phyloP scores from a whole-genome alignment of 64 coral and sea anemone genomes.

The Hydrozoanthus tunicans region DNA sequence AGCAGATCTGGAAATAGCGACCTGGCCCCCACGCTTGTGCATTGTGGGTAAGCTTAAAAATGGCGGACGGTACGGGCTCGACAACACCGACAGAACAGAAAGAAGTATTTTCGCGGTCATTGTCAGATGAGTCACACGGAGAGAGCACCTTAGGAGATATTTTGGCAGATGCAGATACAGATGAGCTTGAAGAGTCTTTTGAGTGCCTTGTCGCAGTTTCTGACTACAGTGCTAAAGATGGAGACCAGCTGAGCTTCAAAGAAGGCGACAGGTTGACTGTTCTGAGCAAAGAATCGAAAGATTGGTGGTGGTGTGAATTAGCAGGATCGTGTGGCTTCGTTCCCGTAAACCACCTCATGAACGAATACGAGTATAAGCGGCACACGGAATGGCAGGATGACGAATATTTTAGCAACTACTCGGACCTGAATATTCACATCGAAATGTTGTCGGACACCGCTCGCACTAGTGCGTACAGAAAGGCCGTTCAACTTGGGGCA shows the following conservation, averaged over 20 bases:
- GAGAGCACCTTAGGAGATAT: conserved; percentile 34
- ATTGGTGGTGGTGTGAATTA: conserved; percentile 94
- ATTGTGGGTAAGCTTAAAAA: conserved; percentile 42
- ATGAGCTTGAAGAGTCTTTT: conserved; percentile 51
- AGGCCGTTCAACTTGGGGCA: conserved; percentile 51
- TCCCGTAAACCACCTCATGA: conserved; percentile 77
- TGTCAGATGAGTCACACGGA: conserved; percentile 41
- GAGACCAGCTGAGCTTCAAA: conserved; percentile 81
- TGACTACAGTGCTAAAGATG: conserved; percentile 69
- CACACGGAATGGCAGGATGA: conserved; percentile 95
- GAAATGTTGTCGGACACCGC: conserved; percentile 90
- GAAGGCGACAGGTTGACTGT: conserved; percentile 75
- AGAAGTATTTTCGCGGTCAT: neutral
- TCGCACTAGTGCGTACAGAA: conserved; percentile 73
- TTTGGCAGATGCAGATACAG: conserved; percentile 33
- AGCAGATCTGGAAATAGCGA: neutral
- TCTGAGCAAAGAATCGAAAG: conserved; percentile 65
- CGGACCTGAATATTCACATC: conserved; percentile 71
- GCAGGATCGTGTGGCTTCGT: conserved; percentile 78
- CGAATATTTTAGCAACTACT: conserved; percentile 92
- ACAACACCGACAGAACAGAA: neutral
- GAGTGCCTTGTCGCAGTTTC: conserved; percentile 74
- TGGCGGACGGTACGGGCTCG: conserved; percentile 16
- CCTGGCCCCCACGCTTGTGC: conserved; percentile 1
- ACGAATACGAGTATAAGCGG: conserved; percentile 56